These are phyloP conservation scores for Rhagium mordax DNA, from an alignment of 2,888 invertebrate species.

Conservation along the genomic window DNA sequence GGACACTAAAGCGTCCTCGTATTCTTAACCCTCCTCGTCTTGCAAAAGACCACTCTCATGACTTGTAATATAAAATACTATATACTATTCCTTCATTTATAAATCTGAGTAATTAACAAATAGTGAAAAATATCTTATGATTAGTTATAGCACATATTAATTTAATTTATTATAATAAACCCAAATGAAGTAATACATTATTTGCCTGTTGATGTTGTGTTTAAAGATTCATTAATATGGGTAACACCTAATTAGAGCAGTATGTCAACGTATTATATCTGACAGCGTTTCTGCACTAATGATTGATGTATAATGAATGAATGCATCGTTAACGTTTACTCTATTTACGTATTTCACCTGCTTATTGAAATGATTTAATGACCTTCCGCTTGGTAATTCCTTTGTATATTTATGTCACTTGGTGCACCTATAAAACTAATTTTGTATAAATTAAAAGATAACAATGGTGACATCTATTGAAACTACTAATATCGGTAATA, in stretches of 20 bases:
- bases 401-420: background rate
- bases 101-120: no score
- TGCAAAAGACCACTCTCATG: no score
- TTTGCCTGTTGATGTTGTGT: background rate
- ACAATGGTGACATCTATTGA: no score
- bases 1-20: no score
- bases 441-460: background rate
- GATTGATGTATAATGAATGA: slow-evolving; percentile 1
- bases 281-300: slow-evolving; percentile 21
- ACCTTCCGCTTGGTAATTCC: slow-evolving; percentile 1
- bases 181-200: background rate
- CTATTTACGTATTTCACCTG: slow-evolving; percentile 20
- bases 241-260: slow-evolving; percentile 22
- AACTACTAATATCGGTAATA: no score
- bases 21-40: no score
- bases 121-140: no score
- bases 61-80: no score
- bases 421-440: background rate
- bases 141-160: no score
- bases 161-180: no score
- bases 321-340: slow-evolving; percentile 23
- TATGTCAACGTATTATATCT: slow-evolving; percentile 33
- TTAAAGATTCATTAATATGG: background rate
- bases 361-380: slow-evolving; percentile 5
- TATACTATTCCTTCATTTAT: no score